Evolutionary conservation across 2,113 vertebrate species (phyloP).

Genomic region (Promerops cafer): DNA sequence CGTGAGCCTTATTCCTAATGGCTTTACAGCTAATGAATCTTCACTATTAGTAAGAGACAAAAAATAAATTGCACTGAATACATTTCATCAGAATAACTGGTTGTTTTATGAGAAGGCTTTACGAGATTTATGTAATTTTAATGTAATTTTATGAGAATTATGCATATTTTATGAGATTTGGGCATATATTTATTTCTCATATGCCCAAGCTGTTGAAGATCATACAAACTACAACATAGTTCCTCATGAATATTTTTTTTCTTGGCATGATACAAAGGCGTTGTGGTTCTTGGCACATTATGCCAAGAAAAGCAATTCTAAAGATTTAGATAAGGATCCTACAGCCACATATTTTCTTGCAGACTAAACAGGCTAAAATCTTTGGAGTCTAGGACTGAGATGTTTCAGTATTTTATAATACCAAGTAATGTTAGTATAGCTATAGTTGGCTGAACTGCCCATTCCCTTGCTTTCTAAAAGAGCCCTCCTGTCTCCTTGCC

Average conservation of each 20-base stretch:
- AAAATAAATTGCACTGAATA: constrained; percentile 1
- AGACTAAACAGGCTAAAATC: background rate
- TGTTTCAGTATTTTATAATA: background rate
- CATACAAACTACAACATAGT: background rate
- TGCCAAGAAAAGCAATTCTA: background rate
- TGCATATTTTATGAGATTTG: background rate
- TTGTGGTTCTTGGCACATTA: background rate
- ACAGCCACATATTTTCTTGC: background rate
- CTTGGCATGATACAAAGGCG: background rate
- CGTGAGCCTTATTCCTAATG: background rate
- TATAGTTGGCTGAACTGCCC: background rate
- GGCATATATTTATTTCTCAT: background rate
- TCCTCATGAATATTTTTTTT: background rate
- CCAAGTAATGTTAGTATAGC: background rate
- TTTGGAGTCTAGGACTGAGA: background rate
- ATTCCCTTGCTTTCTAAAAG: background rate
- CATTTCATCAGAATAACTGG: background rate
- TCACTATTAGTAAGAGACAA: background rate
- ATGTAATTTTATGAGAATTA: background rate
- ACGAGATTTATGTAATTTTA: background rate
- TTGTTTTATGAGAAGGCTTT: background rate
- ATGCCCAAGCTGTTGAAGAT: background rate
- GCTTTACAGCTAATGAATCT: background rate
- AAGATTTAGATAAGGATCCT: background rate
- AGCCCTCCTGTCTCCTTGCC: background rate